phyloP scores from a whole-genome alignment of 2,113 vertebrate genomes.

The Prionailurus viverrinus region DNA sequence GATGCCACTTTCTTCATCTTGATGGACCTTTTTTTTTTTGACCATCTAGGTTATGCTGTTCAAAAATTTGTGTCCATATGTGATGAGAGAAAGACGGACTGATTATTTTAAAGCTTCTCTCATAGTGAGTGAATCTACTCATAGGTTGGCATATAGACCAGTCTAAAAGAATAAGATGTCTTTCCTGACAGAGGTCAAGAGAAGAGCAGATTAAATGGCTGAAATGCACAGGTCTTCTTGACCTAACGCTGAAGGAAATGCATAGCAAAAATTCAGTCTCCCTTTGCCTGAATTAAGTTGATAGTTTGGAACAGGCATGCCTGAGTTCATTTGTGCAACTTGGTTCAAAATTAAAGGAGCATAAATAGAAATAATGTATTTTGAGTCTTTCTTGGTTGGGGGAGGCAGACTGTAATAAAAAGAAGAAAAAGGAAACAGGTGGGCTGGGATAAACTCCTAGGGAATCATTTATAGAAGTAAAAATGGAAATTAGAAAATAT shows the following conservation, averaged over 20 bases:
- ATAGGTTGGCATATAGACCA: fast-evolving
- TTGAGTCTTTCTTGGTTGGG: slow-evolving; percentile 52
- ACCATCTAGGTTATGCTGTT: neutral
- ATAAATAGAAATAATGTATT: slow-evolving; percentile 74
- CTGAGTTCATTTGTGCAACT: slow-evolving; percentile 25
- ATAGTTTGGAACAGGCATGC: neutral
- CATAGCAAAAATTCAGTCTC: neutral
- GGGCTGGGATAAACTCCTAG: slow-evolving; percentile 37
- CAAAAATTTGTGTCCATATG: neutral
- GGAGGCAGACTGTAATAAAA: slow-evolving; percentile 55
- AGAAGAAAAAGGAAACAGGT: slow-evolving; percentile 45
- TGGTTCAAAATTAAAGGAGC: slow-evolving; percentile 52
- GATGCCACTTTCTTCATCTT: neutral
- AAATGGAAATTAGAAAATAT: slow-evolving; percentile 76
- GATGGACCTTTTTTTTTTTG: neutral
- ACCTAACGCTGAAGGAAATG: neutral
- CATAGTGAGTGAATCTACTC: neutral
- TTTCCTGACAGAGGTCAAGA: neutral
- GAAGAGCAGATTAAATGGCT: neutral
- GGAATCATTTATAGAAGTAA: slow-evolving; percentile 76
- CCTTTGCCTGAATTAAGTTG: neutral
- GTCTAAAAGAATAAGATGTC: neutral
- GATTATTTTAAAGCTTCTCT: neutral
- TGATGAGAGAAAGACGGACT: too few relatives aligned
- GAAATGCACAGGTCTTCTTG: neutral